Evolutionary conservation across 2,888 invertebrate species (phyloP).

Genomic region (Callyntrura sp.): DNA sequence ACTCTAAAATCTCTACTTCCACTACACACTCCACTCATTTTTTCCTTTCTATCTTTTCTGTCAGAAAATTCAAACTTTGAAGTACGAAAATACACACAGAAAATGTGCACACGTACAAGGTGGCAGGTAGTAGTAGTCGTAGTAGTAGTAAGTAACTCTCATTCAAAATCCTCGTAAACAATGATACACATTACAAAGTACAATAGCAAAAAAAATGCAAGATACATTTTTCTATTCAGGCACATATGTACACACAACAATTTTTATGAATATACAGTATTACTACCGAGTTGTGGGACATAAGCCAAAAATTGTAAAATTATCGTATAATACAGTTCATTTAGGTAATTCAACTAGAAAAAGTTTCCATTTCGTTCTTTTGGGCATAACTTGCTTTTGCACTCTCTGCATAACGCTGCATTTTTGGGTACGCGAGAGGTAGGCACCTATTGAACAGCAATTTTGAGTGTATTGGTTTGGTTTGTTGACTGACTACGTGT

Average conservation of each 20-base stretch:
- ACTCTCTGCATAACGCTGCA: background rate
- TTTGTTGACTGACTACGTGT: conserved; percentile 5
- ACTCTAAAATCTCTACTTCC: conserved; percentile 66
- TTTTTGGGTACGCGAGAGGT: background rate
- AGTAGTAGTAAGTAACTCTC: background rate
- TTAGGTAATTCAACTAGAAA: conserved; percentile 21
- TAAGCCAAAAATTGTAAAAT: conserved; percentile 23
- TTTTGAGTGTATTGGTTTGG: conserved; percentile 17
- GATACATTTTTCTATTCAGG: too few species aligned
- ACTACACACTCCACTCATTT: conserved; percentile 34
- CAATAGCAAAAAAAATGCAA: background rate
- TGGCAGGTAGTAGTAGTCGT: too few species aligned
- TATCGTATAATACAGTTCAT: background rate
- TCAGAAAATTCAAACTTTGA: conserved; percentile 34
- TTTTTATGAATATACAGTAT: background rate
- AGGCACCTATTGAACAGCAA: background rate
- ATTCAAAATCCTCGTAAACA: background rate
- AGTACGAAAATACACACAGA: conserved; percentile 8
- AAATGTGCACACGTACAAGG: background rate
- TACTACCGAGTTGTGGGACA: background rate
- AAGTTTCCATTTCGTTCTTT: conserved; percentile 54
- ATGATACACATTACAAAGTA: background rate
- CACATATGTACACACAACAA: background rate
- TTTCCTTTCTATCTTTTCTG: conserved; percentile 11
- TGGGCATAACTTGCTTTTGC: conserved; percentile 8